A percentile compares a stretch with the other conserved stretches of the same genome.
Conservation (phyloP, 2,797 vertebrate species). For the Toxotes lorentzi region DNA sequence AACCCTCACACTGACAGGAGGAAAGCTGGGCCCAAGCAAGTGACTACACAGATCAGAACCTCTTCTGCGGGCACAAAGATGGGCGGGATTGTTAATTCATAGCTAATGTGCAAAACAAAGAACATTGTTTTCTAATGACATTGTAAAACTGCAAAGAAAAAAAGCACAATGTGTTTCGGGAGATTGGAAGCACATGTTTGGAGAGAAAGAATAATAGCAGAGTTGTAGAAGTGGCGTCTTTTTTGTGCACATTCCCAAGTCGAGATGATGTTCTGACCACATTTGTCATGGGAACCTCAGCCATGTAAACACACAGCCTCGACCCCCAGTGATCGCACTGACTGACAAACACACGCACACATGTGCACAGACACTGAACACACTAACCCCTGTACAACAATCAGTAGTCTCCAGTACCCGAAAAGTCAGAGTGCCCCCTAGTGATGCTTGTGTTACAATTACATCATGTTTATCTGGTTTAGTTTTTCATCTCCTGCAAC, state of each 20-base stretch:
- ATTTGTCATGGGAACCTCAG: slow-evolving; percentile 94
- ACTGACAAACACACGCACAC: slow-evolving; percentile 40
- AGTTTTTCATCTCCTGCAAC: slow-evolving; percentile 42
- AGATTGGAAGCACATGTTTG: slow-evolving; percentile 94
- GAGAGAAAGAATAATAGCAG: slow-evolving; percentile 84
- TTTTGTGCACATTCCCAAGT: slow-evolving; percentile 82
- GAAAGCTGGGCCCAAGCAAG: slow-evolving; percentile 78
- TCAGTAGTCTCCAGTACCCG: slow-evolving; percentile 29
- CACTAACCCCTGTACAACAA: slow-evolving; percentile 35
- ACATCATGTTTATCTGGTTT: slow-evolving; percentile 35
- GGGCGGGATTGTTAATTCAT: slow-evolving; percentile 88
- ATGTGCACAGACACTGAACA: slow-evolving; percentile 35
- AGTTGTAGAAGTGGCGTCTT: slow-evolving; percentile 63
- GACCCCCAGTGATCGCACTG: slow-evolving; percentile 58
- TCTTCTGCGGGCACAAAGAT: slow-evolving; percentile 86
- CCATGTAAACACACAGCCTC: slow-evolving; percentile 82
- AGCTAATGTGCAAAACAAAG: slow-evolving; percentile 92
- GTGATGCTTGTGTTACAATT: slow-evolving; percentile 65
- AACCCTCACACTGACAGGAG: slow-evolving; percentile 75
- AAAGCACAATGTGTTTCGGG: slow-evolving; percentile 85
- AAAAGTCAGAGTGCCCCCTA: slow-evolving; percentile 86
- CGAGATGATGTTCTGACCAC: slow-evolving; percentile 88
- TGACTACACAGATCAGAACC: slow-evolving; percentile 88
- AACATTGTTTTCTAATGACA: slow-evolving; percentile 91
- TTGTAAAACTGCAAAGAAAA: slow-evolving; percentile 82